Conservation (phyloP, 23 tunicate species). For the Clavelina lepadiformis region DNA sequence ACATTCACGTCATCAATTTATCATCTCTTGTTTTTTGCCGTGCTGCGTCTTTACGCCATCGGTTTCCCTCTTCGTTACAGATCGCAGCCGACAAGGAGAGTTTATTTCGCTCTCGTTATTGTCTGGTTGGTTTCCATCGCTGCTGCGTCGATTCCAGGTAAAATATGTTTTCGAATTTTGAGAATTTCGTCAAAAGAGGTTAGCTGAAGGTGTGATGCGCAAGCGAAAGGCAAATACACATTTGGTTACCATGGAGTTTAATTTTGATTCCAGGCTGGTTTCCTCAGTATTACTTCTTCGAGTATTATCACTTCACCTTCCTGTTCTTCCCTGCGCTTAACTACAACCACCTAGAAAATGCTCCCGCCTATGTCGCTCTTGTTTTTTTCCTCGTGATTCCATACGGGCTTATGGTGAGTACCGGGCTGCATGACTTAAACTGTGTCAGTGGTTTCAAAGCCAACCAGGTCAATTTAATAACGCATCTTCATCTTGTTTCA, state of each 20-base stretch:
- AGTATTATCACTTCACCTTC: neutral
- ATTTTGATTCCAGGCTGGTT: too few species aligned
- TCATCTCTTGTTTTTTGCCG: conserved; percentile 12
- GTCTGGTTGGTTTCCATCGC: conserved; percentile 1
- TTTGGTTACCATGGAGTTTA: too few species aligned
- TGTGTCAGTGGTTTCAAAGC: too few species aligned
- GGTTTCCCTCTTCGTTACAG: conserved; percentile 7
- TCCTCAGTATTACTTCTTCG: neutral
- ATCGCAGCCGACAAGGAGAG: neutral
- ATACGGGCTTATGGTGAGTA: conserved; percentile 5
- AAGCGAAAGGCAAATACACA: too few species aligned
- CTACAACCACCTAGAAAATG: neutral
- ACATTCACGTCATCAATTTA: conserved; percentile 10
- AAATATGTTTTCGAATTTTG: neutral
- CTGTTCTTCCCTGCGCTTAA: conserved; percentile 1
- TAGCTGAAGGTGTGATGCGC: too few species aligned
- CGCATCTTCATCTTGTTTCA: too few species aligned
- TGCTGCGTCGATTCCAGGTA: conserved; percentile 3
- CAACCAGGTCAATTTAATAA: too few species aligned
- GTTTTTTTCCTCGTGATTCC: neutral
- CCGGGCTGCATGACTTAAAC: too few species aligned
- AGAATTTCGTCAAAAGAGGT: too few species aligned
- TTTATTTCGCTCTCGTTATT: neutral
- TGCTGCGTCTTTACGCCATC: conserved; percentile 22
- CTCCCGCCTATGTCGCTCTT: neutral